A percentile compares a stretch with the other conserved stretches of the same genome.
Conservation (phyloP, 2,888 invertebrate genomes). For the Panopea generosa region DNA sequence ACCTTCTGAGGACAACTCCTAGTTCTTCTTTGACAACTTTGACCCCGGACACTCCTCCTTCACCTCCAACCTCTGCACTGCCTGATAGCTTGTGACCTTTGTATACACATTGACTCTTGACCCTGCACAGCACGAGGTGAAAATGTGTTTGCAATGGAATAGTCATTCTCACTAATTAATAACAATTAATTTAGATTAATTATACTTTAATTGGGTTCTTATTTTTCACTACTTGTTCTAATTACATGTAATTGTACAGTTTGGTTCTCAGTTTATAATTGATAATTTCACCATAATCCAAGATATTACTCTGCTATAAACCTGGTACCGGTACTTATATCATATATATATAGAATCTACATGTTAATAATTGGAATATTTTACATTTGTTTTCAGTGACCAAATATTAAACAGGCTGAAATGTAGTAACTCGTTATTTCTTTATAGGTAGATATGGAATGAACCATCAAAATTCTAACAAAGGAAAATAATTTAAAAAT, state of each 20-base stretch:
- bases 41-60: slow-evolving; percentile 41
- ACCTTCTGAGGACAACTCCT: slow-evolving; percentile 67
- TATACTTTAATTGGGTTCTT: background rate
- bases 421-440: no score
- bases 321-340: no score
- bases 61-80: slow-evolving; percentile 54
- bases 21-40: slow-evolving; percentile 35
- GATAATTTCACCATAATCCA: no score
- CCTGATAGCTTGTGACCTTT: slow-evolving; percentile 61
- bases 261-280: no score
- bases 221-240: background rate
- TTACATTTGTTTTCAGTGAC: no score
- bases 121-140: slow-evolving; percentile 46
- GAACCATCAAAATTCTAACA: no score
- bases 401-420: no score
- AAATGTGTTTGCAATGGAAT: slow-evolving; percentile 18
- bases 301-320: no score
- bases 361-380: no score
- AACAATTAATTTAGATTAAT: background rate
- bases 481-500: no score
- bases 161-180: background rate
- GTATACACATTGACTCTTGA: slow-evolving; percentile 45
- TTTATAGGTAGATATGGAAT: no score
- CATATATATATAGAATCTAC: no score
- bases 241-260: background rate